Evolutionary conservation across 2,888 invertebrate species (phyloP).

Genomic region (Phytoseiulus persimilis): DNA sequence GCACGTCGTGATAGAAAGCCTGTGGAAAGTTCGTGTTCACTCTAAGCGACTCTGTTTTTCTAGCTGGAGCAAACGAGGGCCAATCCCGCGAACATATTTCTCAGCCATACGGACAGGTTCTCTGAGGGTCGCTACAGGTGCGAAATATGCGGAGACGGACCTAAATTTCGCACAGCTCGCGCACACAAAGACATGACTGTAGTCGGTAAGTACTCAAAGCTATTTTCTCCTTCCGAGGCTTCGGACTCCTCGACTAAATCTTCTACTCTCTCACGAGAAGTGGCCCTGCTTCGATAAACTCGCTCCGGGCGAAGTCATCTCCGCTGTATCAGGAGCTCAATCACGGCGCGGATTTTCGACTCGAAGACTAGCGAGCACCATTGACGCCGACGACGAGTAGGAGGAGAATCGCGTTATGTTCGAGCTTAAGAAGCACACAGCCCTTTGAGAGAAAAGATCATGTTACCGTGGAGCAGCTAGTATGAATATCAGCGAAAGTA

Average conservation of each 20-base stretch:
- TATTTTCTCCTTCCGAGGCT: too few relatives aligned
- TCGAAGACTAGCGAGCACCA: not conserved
- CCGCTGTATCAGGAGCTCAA: not conserved
- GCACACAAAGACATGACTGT: conserved; percentile 37
- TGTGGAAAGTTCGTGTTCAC: not conserved
- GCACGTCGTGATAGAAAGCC: not conserved
- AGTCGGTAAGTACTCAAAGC: conserved; percentile 10
- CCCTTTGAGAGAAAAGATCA: not conserved
- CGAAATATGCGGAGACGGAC: conserved; percentile 16
- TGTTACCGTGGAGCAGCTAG: not conserved
- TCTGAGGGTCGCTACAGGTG: conserved; percentile 28
- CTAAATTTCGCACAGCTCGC: conserved; percentile 19
- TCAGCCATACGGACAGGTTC: conserved; percentile 21
- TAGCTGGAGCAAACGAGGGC: conserved; percentile 30
- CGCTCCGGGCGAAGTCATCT: not conserved
- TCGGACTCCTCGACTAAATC: not conserved
- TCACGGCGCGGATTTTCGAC: not conserved
- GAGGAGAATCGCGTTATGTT: not conserved
- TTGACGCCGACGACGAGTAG: not conserved
- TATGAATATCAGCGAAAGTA: not conserved
- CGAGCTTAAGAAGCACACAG: not conserved
- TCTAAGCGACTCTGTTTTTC: not conserved
- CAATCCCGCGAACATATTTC: conserved; percentile 37
- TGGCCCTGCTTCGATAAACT: not conserved
- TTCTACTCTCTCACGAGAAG: too few relatives aligned